phyloP scores from a whole-genome alignment of 2,888 invertebrate species.

The Mycalesis mineus region DNA sequence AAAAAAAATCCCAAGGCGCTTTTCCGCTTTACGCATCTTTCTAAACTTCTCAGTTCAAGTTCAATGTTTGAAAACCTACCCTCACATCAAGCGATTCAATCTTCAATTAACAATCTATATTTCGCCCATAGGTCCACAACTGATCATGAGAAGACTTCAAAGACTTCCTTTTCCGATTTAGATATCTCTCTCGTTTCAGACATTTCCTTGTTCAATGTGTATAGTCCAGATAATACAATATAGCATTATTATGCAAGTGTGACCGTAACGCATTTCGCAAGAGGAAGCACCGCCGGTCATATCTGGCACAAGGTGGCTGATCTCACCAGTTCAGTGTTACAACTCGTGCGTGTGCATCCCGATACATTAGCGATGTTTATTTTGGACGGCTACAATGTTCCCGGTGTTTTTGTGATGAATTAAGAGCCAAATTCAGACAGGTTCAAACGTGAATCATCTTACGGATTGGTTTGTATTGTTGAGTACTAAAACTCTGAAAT shows the following conservation, averaged over 20 bases:
- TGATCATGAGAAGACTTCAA: too few relatives aligned
- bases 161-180: too few relatives aligned
- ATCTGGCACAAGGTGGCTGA: constrained; percentile 58
- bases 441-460: background rate
- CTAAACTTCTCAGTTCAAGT: too few relatives aligned
- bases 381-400: constrained; percentile 39
- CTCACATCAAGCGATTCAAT: too few relatives aligned
- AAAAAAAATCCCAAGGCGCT: too few relatives aligned
- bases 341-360: constrained; percentile 36
- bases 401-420: constrained; percentile 18
- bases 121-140: too few relatives aligned
- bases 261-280: constrained; percentile 23
- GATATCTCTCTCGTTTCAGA: too few relatives aligned
- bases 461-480: background rate
- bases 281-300: constrained; percentile 41
- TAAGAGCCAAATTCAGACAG: constrained; percentile 11
- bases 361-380: constrained; percentile 52
- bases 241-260: constrained; percentile 19
- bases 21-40: too few relatives aligned
- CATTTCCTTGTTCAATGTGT: too few relatives aligned
- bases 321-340: constrained; percentile 56
- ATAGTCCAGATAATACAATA: background rate
- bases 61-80: too few relatives aligned
- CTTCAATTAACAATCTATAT: too few relatives aligned
- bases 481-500: too few relatives aligned